phyloP scores from a whole-genome alignment of 35 echinoderm and acorn worm species.

The Heliocidaris tuberculata region DNA sequence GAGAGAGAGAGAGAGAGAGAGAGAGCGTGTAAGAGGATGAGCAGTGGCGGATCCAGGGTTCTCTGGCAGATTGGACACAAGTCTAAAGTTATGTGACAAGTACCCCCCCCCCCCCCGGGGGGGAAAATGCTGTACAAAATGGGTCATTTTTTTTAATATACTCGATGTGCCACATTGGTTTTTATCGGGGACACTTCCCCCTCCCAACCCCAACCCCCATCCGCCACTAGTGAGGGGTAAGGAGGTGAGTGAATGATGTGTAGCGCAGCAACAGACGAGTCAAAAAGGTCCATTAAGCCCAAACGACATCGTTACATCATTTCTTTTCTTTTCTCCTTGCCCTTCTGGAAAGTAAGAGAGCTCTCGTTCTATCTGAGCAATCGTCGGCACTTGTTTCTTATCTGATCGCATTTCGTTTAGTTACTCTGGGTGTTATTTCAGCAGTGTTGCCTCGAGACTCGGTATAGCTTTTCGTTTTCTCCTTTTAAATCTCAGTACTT shows the following conservation, averaged over 20 bases:
- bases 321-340: not conserved
- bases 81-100: no score
- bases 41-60: no score
- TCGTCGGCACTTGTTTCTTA: conserved; percentile 15
- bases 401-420: conserved; percentile 29
- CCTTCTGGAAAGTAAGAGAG: not conserved
- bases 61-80: no score
- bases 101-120: no score
- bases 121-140: no score
- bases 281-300: not conserved
- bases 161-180: no score
- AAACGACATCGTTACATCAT: not conserved
- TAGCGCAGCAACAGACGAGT: not conserved
- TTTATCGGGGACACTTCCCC: no score
- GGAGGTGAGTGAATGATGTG: not conserved
- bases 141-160: no score
- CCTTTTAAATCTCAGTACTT: not conserved
- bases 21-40: no score
- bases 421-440: conserved; percentile 29
- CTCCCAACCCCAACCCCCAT: no score
- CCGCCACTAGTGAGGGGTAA: not conserved
- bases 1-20: no score
- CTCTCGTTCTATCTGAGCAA: not conserved
- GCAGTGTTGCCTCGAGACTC: conserved; percentile 23
- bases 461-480: not conserved